These are phyloP conservation scores for Acanthis flammea DNA, from an alignment of 2,797 vertebrate species.

Conservation along the genomic window DNA sequence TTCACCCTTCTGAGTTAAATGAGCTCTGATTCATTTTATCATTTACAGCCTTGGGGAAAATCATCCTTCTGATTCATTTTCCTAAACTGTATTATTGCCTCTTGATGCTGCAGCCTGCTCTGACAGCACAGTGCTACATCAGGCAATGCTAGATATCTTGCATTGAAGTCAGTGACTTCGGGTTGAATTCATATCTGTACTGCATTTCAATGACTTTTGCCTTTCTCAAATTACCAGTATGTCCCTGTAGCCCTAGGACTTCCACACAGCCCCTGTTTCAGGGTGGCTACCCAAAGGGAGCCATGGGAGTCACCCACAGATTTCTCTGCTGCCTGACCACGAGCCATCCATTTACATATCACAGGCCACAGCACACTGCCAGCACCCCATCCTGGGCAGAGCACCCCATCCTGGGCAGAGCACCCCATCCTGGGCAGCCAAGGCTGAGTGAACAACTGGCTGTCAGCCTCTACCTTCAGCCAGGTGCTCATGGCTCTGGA, in stretches of 20 bases:
- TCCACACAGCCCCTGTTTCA: not conserved
- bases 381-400: accelerated
- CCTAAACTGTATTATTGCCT: not conserved
- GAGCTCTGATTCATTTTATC: slow-evolving; percentile 29
- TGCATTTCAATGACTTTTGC: not conserved
- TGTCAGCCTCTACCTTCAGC: not conserved
- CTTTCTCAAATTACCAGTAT: not conserved
- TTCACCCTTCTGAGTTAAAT: not conserved
- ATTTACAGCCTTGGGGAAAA: not conserved
- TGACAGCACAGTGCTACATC: not conserved
- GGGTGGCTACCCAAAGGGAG: not conserved
- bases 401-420: not conserved
- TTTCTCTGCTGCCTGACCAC: not conserved
- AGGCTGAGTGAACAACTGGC: not conserved
- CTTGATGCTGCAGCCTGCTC: not conserved
- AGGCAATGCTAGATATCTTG: not conserved
- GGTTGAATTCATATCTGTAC: not conserved
- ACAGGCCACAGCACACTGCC: accelerated
- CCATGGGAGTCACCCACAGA: not conserved
- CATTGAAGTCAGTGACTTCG: not conserved
- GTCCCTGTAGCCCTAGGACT: not conserved
- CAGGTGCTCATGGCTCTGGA: not conserved
- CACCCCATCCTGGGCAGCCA: not conserved
- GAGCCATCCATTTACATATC: not conserved
- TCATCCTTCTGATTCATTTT: slow-evolving; percentile 19